Evolutionary conservation across 2,888 invertebrate species (phyloP).

Genomic region (Scrobipalpa atriplicella): DNA sequence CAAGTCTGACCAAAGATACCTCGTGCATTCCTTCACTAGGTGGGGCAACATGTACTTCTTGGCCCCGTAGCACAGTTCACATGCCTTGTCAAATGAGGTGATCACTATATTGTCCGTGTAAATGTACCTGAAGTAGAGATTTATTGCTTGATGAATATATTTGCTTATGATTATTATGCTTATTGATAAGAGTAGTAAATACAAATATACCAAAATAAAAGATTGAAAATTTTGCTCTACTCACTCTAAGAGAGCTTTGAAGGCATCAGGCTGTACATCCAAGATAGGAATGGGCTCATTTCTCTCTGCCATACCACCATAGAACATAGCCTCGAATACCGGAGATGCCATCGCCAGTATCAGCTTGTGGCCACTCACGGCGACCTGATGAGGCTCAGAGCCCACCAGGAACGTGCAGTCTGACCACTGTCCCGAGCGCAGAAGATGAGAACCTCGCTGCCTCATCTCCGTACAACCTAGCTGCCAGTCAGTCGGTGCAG

Average conservation of each 20-base stretch:
- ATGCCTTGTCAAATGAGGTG: constrained; percentile 92
- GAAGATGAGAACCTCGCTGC: constrained; percentile 87
- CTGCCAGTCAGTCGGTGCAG: constrained; percentile 89
- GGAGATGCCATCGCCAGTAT: constrained; percentile 94
- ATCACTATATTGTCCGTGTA: constrained; percentile 92
- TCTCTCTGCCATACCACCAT: constrained; percentile 91
- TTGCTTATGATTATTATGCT: not conserved
- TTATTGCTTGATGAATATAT: not conserved
- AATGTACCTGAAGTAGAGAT: constrained; percentile 84
- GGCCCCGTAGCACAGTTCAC: constrained; percentile 93
- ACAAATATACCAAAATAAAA: not conserved
- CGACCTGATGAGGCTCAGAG: constrained; percentile 88
- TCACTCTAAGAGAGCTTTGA: constrained; percentile 89
- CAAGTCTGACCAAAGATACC: constrained; percentile 91
- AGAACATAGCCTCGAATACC: constrained; percentile 95
- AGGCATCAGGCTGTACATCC: constrained; percentile 94
- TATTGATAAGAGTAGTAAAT: not conserved
- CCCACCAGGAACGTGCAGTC: constrained; percentile 93
- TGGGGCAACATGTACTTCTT: constrained; percentile 95
- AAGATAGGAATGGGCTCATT: constrained; percentile 90
- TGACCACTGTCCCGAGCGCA: constrained; percentile 92
- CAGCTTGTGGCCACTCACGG: constrained; percentile 89
- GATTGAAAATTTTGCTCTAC: not conserved
- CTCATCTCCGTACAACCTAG: constrained; percentile 86
- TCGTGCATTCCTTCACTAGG: constrained; percentile 91